A percentile compares a stretch with the other conserved stretches of the same genome.
These are phyloP conservation scores for Pogonophryne albipinna DNA, from an alignment of 2,797 vertebrate species.

Conservation along the genomic window DNA sequence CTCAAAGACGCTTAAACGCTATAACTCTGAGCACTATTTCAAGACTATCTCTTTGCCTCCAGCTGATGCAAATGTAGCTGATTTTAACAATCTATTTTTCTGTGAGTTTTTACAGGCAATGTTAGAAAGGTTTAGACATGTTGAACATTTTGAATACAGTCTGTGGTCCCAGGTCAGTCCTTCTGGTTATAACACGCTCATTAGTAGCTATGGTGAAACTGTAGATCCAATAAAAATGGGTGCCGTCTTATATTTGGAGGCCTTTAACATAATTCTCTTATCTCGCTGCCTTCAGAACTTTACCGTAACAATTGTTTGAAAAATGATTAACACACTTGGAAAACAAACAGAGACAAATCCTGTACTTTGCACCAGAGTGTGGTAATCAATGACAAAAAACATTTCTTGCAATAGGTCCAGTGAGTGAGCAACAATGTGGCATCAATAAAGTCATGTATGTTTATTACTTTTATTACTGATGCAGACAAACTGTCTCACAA, in stretches of 20 bases:
- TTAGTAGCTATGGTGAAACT: neutral
- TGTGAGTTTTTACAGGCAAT: constrained; percentile 5
- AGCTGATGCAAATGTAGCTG: constrained; percentile 27
- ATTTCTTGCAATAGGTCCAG: neutral
- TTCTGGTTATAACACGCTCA: neutral
- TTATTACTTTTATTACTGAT: neutral
- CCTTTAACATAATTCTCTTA: neutral
- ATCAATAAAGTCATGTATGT: neutral
- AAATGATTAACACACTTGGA: constrained; percentile 3
- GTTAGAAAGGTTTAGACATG: constrained; percentile 1
- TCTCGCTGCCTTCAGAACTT: neutral
- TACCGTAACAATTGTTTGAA: neutral
- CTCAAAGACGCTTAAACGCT: neutral
- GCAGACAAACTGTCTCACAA: constrained; percentile 10
- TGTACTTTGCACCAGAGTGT: neutral
- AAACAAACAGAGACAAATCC: constrained; percentile 17
- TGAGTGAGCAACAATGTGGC: neutral
- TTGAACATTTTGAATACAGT: constrained; percentile 5
- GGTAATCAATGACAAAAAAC: neutral
- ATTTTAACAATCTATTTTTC: constrained; percentile 6
- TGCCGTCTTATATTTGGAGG: neutral
- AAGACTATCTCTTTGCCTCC: constrained; percentile 20
- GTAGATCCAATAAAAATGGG: neutral
- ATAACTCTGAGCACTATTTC: constrained; percentile 9
- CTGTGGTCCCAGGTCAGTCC: neutral